Percentiles rank a stretch among this genome's conserved stretches.
Evolutionary conservation across 2,888 invertebrate genomes (phyloP).

Genomic region (Nephrotoma appendiculata): DNA sequence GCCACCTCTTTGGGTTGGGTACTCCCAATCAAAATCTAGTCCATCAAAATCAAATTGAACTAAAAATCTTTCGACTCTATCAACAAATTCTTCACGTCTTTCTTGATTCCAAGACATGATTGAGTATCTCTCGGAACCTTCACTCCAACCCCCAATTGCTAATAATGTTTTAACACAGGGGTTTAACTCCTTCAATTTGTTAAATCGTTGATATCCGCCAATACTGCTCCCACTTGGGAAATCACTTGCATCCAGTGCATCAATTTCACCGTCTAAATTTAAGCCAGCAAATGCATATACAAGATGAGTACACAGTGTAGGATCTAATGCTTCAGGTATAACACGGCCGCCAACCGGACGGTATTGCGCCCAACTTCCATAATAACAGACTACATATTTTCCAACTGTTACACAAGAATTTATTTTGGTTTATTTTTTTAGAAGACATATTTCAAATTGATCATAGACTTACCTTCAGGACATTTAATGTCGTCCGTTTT

Average conservation of each 20-base stretch:
- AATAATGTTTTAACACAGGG: constrained; percentile 32
- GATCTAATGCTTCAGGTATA: constrained; percentile 32
- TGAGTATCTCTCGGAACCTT: constrained; percentile 33
- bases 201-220: constrained; percentile 27
- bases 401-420: neutral
- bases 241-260: constrained; percentile 31
- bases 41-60: constrained; percentile 35
- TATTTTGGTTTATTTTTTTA: neutral
- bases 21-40: constrained; percentile 38
- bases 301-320: constrained; percentile 36
- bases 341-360: constrained; percentile 29
- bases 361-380: constrained; percentile 36
- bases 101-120: constrained; percentile 29
- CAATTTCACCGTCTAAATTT: constrained; percentile 28
- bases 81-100: constrained; percentile 29
- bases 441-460: neutral
- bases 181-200: constrained; percentile 29
- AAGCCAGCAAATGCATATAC: constrained; percentile 39
- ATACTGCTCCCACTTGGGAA: constrained; percentile 19
- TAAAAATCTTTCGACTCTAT: constrained; percentile 30
- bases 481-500: neutral
- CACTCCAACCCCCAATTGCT: constrained; percentile 37
- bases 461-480: neutral
- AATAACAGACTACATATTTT: constrained; percentile 33
- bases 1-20: constrained; percentile 33